Base-by-base conservation (phyloP, 2,113 vertebrate species). In the Mustelus asterias region DNA sequence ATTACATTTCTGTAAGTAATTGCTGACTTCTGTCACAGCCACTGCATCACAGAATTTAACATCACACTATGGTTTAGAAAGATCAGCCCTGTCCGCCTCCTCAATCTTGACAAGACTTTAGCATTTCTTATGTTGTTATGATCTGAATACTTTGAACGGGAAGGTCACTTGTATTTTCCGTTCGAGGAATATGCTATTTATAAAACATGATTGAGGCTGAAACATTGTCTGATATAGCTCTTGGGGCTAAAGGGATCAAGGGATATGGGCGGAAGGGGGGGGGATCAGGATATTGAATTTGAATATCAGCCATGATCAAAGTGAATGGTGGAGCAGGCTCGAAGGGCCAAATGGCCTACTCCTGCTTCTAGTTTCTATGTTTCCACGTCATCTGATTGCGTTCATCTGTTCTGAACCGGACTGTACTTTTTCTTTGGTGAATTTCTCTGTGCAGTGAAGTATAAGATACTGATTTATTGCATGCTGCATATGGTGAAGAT, bases 1-100 rank as follows among this genome's bases (percentile, higher is more conserved):
- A 92, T 90, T 63, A 90, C 14, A 60, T 92, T 63, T 63, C 54
- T n/a, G 26, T n/a, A 33, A 16, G 58, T 63, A 92, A 92, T 92
- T 92, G 29, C 88, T 90, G 88, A 60, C 88, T 90, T 60, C 88
- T 90, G 58, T 92, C 88, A 92, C 33, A 63, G 63, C 88, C 58
- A 60, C 88, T n/a, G 88, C 88, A 63, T 90, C 58, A 63, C 54
- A n/a, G 54, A 58, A 92, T 63, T 92, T 29, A 92, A 60, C 58
- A 63, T 60, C 29, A 33, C 29, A n/a, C 24, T 18, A 16, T 6
- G 88, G 58, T 63, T 92, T 54, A 92, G 2, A 63, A 92, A 92
- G 33, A 58, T 92, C 88, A 90, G 54, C 48, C 54, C 78, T 26
- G 33, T 92, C 29, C 6, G 33, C 88, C 58, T 92, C 54, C 54